These are phyloP conservation scores for Microchrysa polita DNA, from an alignment of 2,888 invertebrate genomes.

Conservation along the genomic window DNA sequence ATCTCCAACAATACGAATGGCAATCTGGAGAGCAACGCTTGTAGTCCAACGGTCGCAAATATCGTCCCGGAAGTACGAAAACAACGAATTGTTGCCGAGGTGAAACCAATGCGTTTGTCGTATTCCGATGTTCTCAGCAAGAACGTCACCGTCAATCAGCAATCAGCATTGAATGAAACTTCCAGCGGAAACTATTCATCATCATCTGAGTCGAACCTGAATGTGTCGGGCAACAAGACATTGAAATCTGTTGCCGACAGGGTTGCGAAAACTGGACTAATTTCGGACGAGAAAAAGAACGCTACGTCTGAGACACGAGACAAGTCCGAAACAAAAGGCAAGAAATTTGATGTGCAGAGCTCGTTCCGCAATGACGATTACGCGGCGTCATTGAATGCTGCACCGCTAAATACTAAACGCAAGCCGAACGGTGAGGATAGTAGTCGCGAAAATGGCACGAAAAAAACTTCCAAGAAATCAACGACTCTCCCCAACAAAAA, in stretches of 20 bases:
- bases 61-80: conserved; percentile 58
- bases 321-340: conserved; percentile 11
- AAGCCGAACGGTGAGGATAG: conserved; percentile 38
- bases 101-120: conserved; percentile 86
- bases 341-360: conserved; percentile 30
- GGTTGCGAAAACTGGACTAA: background rate
- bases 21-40: conserved; percentile 49
- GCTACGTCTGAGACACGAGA: conserved; percentile 28
- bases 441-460: conserved; percentile 3
- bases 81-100: conserved; percentile 84
- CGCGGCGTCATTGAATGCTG: background rate
- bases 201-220: conserved; percentile 56
- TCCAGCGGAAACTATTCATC: conserved; percentile 31
- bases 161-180: conserved; percentile 61
- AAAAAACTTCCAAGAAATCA: conserved; percentile 61
- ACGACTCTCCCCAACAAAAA: conserved; percentile 61
- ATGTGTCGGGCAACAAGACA: conserved; percentile 47
- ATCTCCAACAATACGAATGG: conserved; percentile 53
- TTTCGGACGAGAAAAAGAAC: conserved; percentile 31
- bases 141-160: conserved; percentile 66
- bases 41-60: conserved; percentile 37
- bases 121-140: conserved; percentile 87
- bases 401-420: conserved; percentile 30
- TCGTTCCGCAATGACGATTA: conserved; percentile 28
- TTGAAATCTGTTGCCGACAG: conserved; percentile 30